Evolutionary conservation across 2,888 invertebrate genomes (phyloP).

Genomic region (Yponomeuta sedellus): DNA sequence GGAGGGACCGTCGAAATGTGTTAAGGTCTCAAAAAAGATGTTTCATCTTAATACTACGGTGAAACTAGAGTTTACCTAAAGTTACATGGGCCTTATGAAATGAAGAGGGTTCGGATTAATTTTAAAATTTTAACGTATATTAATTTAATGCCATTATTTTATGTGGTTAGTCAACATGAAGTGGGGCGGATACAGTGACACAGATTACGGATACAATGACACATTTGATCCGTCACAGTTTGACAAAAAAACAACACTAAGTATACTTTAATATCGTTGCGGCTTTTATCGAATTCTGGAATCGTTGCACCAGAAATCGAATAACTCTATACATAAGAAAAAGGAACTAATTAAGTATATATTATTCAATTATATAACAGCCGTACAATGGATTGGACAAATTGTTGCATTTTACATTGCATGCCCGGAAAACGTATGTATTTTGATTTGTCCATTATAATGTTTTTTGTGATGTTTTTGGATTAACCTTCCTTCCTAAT

Average conservation of each 20-base stretch:
- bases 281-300: no score
- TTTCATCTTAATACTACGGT: constrained; percentile 38
- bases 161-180: background rate
- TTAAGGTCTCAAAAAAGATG: background rate
- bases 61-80: constrained; percentile 28
- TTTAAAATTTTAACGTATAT: background rate
- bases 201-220: no score
- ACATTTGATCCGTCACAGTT: background rate
- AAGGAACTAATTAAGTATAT: no score
- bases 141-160: background rate
- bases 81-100: constrained; percentile 12
- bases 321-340: no score
- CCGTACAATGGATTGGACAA: no score
- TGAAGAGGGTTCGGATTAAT: background rate
- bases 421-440: background rate
- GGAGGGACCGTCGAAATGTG: background rate
- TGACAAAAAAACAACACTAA: background rate
- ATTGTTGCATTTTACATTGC: no score
- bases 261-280: no score
- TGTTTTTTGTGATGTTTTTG: background rate
- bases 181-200: background rate
- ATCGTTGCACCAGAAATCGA: no score
- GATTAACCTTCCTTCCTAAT: constrained; percentile 38
- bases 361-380: no score
- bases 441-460: background rate